A percentile compares a stretch with the other conserved stretches of the same genome.
Conservation (phyloP, 2,797 vertebrate genomes). For the Tenualosa ilisha region DNA sequence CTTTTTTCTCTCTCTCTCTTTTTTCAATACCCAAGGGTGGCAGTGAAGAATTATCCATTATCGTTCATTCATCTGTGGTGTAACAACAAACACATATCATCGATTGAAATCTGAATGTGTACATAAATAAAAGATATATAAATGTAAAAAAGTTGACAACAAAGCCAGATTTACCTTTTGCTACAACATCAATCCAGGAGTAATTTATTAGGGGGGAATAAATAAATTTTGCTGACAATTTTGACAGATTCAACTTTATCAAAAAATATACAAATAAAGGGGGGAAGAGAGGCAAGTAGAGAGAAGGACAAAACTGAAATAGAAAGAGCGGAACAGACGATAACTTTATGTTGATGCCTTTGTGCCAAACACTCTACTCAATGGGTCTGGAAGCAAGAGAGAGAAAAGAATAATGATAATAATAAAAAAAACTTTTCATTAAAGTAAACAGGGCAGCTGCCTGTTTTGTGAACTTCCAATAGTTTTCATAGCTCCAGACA, state of each 20-base stretch:
- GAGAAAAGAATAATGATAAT: conserved; percentile 32
- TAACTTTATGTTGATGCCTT: conserved; percentile 59
- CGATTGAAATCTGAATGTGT: not conserved
- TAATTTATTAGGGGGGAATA: not conserved
- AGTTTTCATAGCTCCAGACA: conserved; percentile 68
- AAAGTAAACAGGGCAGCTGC: conserved; percentile 69
- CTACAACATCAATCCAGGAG: not conserved
- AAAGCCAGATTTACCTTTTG: not conserved
- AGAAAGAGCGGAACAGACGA: conserved; percentile 47
- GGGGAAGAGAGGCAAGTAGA: not conserved
- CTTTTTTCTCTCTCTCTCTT: too few relatives aligned
- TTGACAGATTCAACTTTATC: not conserved
- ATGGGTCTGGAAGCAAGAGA: conserved; percentile 51
- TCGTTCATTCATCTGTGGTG: not conserved
- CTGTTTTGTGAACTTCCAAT: conserved; percentile 66
- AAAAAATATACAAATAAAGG: not conserved
- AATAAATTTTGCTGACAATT: not conserved
- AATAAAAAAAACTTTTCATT: conserved; percentile 50
- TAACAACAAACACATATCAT: not conserved
- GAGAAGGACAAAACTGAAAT: not conserved
- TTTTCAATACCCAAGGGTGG: not conserved
- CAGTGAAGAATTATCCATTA: not conserved
- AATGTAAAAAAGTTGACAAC: not conserved
- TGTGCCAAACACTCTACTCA: conserved; percentile 62
- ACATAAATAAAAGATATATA: conserved; percentile 4